Conservation (phyloP, 2,797 vertebrate species). For the Gallinago stenura region DNA sequence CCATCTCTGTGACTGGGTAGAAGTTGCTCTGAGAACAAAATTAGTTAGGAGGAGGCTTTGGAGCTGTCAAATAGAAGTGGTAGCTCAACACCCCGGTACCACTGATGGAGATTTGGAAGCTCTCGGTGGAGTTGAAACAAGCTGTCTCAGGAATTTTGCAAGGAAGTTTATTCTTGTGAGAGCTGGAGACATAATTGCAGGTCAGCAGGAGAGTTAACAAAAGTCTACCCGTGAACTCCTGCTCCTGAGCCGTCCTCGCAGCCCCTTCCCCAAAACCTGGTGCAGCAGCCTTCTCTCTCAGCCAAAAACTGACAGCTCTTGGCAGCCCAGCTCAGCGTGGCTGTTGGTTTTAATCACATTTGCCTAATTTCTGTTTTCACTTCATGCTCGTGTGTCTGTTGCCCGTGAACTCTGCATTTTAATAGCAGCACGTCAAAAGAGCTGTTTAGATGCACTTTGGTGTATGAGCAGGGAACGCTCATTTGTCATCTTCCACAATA, state of each 20-base stretch:
- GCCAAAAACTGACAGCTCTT: slow-evolving; percentile 11
- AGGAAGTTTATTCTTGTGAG: background rate
- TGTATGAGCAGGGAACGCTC: background rate
- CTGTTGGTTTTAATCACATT: slow-evolving; percentile 36
- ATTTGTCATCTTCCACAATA: slow-evolving; percentile 37
- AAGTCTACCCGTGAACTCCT: background rate
- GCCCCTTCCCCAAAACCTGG: background rate
- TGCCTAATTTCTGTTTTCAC: slow-evolving; percentile 33
- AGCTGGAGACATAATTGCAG: background rate
- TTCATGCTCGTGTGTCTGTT: slow-evolving; percentile 4
- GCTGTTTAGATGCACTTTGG: background rate
- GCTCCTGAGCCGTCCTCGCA: background rate
- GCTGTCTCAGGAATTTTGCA: background rate
- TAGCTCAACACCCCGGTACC: background rate
- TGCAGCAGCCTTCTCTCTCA: background rate
- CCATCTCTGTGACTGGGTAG: background rate
- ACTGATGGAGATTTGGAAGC: background rate
- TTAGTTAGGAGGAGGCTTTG: background rate
- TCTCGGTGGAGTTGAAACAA: background rate
- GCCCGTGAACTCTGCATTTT: slow-evolving; percentile 20
- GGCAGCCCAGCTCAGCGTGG: background rate
- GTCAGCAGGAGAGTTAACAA: background rate
- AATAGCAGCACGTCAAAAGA: background rate
- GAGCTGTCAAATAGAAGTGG: background rate
- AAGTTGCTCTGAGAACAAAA: background rate